phyloP scores from a whole-genome alignment of 1,140 invertebrate species.

The Zaprionus davidi region DNA sequence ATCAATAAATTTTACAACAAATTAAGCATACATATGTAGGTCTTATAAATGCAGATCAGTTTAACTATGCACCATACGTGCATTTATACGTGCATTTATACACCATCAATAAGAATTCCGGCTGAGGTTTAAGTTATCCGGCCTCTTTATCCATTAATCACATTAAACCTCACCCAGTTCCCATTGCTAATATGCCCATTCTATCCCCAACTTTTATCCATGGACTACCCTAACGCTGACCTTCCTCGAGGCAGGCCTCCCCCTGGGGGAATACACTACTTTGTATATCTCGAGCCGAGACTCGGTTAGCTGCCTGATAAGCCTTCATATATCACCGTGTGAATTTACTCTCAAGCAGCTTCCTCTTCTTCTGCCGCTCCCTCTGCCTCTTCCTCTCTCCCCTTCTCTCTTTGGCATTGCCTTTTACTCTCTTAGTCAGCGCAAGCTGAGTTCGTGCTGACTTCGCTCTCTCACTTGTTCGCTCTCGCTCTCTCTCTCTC shows the following conservation, averaged over 20 bases:
- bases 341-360: not conserved
- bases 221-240: constrained; percentile 3
- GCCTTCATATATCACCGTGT: constrained; percentile 7
- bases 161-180: not conserved
- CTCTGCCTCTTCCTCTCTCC: not conserved
- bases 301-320: constrained; percentile 6
- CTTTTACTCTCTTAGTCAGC: constrained; percentile 22
- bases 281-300: not conserved
- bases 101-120: no score
- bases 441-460: constrained; percentile 1
- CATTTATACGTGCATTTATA: no score
- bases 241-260: not conserved
- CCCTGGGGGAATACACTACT: not conserved
- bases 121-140: no score
- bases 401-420: not conserved
- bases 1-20: not conserved
- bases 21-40: not conserved
- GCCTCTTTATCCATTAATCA: no score
- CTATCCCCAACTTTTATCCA: not conserved
- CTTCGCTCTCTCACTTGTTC: not conserved
- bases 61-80: not conserved
- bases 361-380: not conserved
- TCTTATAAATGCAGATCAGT: not conserved
- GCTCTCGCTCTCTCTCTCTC: constrained; percentile 3
- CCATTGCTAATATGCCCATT: not conserved